Conservation (phyloP, 1,140 invertebrate genomes). For the Bombus waltoni region DNA sequence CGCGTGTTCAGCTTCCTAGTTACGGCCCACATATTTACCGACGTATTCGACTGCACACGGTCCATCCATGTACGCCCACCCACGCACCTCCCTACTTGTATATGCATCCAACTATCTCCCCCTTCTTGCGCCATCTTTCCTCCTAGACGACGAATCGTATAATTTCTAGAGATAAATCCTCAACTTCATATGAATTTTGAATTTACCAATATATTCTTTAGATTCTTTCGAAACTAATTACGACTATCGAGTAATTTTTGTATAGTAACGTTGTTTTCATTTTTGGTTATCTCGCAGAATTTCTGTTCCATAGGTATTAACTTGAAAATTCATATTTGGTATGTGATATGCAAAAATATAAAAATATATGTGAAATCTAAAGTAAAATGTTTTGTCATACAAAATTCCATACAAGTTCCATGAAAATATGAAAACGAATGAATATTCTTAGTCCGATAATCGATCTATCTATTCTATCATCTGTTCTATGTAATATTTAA, state of each 20-base stretch:
- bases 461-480: no score
- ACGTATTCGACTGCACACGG: constrained; percentile 36
- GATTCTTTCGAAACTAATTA: no score
- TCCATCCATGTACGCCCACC: constrained; percentile 34
- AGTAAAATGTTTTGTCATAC: neutral
- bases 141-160: constrained; percentile 10
- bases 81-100: constrained; percentile 37
- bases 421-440: neutral
- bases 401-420: neutral
- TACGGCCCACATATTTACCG: constrained; percentile 48
- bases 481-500: no score
- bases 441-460: no score
- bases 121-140: neutral
- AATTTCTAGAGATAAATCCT: neutral
- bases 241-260: no score
- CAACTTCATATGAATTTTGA: neutral
- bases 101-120: constrained; percentile 33
- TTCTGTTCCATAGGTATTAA: no score
- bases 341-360: neutral
- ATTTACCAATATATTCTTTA: no score
- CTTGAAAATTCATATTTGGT: no score
- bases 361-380: no score
- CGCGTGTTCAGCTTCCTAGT: constrained; percentile 41
- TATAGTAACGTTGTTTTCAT: no score
- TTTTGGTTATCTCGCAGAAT: no score